Evolutionary conservation across 2,888 invertebrate genomes (phyloP), one percentile per base, ranked within the genome.

Genomic region (Seira musarum): DNA sequence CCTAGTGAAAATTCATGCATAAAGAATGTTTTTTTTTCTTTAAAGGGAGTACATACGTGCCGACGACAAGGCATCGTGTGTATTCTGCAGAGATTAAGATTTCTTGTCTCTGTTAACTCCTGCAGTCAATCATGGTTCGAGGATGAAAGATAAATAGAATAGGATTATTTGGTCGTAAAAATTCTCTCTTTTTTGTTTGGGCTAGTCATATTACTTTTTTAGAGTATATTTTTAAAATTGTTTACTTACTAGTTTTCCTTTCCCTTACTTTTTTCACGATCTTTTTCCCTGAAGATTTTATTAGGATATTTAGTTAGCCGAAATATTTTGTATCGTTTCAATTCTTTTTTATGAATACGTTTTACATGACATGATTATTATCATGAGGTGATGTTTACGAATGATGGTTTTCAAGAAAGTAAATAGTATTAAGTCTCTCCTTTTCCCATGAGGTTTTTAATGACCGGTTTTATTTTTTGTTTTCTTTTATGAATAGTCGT

Each of bases 81-180:
- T 49, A 49, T 67, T 71, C 49, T 17, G 30, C 22, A 66, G 67
- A 61, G 60, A 78, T 71, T 67, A 57, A 71, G 78, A 78, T 71
- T 71, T 78, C 46, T 66, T 40, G 64, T 30, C 68, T 53, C 24
- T 49, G 40, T 40, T 40, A 40, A 40, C 15, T 25, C 21, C 63
- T 64, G 40, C 71, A 78, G 78, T 78, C 71, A 72, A 78, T 78
- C 71, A 72, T 66, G 63, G 5, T 22, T 66, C 61, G 53, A 46
- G 78, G 49, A 71, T 25, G 78, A 67, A 78, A 78, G 78, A 78
- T 78, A 78, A 78, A 78, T 72, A 78, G 71, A 67, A 71, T 66
- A 46, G 78, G 71, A 78, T 78, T 78, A 72, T 71, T 5, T 40
- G 67, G 67, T 49, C 71, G 61, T 71, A 71, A 71, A 78, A 78